These are phyloP conservation scores for Basileuterus tristriatus DNA, from an alignment of 2,797 vertebrate genomes.

Conservation along the genomic window DNA sequence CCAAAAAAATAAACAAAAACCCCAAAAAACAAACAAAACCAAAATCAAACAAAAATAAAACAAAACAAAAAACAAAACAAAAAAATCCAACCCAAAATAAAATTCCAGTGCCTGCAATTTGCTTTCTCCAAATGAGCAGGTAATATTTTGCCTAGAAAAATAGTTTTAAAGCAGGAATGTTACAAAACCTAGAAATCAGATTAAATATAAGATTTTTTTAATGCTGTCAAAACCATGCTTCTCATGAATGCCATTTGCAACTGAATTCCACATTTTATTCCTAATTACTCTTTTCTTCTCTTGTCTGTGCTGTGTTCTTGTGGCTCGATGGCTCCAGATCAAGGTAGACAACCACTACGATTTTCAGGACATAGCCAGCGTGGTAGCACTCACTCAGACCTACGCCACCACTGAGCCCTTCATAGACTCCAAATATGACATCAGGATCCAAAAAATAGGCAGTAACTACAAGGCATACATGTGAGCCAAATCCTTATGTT, in stretches of 20 bases:
- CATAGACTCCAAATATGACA: slow-evolving; percentile 97
- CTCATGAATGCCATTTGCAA: not conserved
- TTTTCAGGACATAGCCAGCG: slow-evolving; percentile 98
- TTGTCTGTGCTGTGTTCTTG: slow-evolving; percentile 27
- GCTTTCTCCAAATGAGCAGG: not conserved
- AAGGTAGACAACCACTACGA: slow-evolving; percentile 98
- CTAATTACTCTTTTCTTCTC: slow-evolving; percentile 51
- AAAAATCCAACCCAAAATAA: not conserved
- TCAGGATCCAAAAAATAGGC: slow-evolving; percentile 98
- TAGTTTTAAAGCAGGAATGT: not conserved
- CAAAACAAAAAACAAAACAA: not conserved
- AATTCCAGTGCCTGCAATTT: not conserved
- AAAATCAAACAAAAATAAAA: no score
- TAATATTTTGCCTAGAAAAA: not conserved
- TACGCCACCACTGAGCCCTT: slow-evolving; percentile 97
- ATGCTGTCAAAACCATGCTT: not conserved
- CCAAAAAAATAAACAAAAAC: not conserved
- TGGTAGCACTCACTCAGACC: slow-evolving; percentile 97
- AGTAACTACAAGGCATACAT: slow-evolving; percentile 98
- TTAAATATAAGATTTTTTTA: not conserved
- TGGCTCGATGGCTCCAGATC: slow-evolving; percentile 79
- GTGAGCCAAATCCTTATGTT: slow-evolving; percentile 77
- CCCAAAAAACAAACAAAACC: rapidly evolving
- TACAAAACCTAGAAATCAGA: not conserved
- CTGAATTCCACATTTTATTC: not conserved